Base-by-base conservation (phyloP, 1,140 invertebrate genomes). In the Hormaphis cornu region DNA sequence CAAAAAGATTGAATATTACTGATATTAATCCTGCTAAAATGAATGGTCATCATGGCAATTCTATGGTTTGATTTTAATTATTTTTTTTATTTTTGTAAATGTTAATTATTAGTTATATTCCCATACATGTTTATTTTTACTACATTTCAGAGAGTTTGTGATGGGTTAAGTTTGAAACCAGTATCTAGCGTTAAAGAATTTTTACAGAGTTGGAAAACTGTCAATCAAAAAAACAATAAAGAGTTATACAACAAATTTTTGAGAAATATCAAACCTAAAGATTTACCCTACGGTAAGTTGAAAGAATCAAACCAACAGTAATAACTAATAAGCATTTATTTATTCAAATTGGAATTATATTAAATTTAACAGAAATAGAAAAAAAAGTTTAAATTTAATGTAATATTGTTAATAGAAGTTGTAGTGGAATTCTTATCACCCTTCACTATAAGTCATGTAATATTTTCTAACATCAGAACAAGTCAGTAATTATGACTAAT, bases 161-260 rank as follows among this genome's bases (percentile, higher is more conserved):
- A 61, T 10, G n/a, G 16, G 14, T 33, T 66, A 22, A 50, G 18
- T 33, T 33, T 48, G 3, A 37, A 48, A 66, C 28, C 61, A 12
- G 61, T 66, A 16, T 66, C 61, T 35, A 66, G 16, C 33, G 61
- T 66, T 35, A 10, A 66, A 14, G 44, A 66, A 20, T 66, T 66
- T 48, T 46, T 66, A n/a, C 26, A 8, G 40, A 66, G 18, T 1
- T 66, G 61, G 61, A 66, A 66, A 66, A 50, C 18, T 22, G 44
- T 18, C 18, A 66, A 14, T 35, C 28, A 66, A 66, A 66, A 66
- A 48, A 66, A 66, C 12, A 50, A 48, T 24, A 35, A 30, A 50
- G 61, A 66, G 22, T 33, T 50, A 16, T 66, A 66, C 14, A 44
- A 66, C 35, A 50, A 37, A 66, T 30, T 66, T 0, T 48, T 66